Percentiles rank a stretch among this genome's conserved stretches.
phyloP scores from a whole-genome alignment of 1,140 invertebrate species.

The Drosophila kurseongensis region DNA sequence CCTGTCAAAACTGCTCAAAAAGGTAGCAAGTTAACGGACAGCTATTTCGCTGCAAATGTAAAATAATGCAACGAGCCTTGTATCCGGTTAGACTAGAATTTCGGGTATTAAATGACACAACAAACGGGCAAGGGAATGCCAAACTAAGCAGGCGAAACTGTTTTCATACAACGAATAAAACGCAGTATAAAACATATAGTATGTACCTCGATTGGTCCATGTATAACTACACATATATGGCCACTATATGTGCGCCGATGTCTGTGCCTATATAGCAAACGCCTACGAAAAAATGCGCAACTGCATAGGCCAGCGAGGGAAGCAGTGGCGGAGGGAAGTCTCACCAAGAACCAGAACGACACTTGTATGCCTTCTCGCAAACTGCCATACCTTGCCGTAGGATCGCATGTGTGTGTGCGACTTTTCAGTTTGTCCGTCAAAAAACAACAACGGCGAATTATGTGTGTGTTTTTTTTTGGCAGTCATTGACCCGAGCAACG shows the following conservation, averaged over 20 bases:
- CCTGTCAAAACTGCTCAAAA: constrained; percentile 5
- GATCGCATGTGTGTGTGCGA: constrained; percentile 41
- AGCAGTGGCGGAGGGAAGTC: background rate
- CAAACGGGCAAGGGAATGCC: constrained; percentile 40
- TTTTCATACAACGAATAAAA: constrained; percentile 25
- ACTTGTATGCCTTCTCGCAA: constrained; percentile 58
- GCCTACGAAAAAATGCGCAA: constrained; percentile 78
- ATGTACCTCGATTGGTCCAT: background rate
- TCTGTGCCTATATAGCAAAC: constrained; percentile 32
- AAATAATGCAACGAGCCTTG: constrained; percentile 83
- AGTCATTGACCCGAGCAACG: constrained; percentile 73
- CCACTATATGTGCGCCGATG: constrained; percentile 10
- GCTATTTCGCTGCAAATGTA: constrained; percentile 59
- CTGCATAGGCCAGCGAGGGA: constrained; percentile 53
- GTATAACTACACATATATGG: constrained; percentile 6
- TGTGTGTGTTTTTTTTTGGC: constrained; percentile 60
- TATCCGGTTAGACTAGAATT: constrained; percentile 84
- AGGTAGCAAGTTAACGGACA: constrained; percentile 22
- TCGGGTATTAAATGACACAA: constrained; percentile 81
- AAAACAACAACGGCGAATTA: constrained; percentile 29
- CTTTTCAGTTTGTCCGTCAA: constrained; percentile 72
- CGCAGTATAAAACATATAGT: constrained; percentile 24
- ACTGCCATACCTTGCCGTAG: background rate
- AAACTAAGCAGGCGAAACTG: constrained; percentile 62
- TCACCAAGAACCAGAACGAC: constrained; percentile 57